A percentile compares a stretch with the other conserved stretches of the same genome.
These are phyloP conservation scores for Brachionus rotundiformis DNA, from an alignment of 1,140 invertebrate species.

Conservation along the genomic window DNA sequence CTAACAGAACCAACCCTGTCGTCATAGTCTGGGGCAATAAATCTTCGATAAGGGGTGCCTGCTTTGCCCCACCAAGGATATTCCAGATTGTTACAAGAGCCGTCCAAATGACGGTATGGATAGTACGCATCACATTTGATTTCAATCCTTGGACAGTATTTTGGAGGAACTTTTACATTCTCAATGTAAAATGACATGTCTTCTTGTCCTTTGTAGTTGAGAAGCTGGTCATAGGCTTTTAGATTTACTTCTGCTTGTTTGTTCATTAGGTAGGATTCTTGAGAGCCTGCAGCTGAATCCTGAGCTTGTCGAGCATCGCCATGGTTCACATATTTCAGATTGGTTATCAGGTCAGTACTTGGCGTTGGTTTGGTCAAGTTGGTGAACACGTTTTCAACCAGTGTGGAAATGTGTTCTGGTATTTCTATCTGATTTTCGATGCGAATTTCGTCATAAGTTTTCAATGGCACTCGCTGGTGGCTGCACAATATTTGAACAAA, in stretches of 20 bases:
- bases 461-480: neutral
- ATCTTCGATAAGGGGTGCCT: conserved; percentile 74
- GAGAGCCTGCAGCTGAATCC: neutral
- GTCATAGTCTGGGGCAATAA: conserved; percentile 77
- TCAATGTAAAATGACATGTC: neutral
- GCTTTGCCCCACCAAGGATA: conserved; percentile 73
- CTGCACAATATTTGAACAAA: neutral
- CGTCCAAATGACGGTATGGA: conserved; percentile 72
- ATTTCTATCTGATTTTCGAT: neutral
- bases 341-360: neutral
- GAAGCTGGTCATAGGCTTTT: conserved; percentile 10
- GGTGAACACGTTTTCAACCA: neutral
- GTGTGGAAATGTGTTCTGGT: neutral
- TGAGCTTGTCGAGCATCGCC: neutral
- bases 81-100: conserved; percentile 84
- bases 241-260: neutral
- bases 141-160: neutral
- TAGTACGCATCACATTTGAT: conserved; percentile 33
- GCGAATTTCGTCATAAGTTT: conserved; percentile 24
- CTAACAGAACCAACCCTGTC: neutral
- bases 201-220: neutral
- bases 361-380: neutral
- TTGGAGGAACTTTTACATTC: neutral
- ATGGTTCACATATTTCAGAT: neutral
- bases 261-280: neutral